phyloP scores from a whole-genome alignment of 1,140 invertebrate genomes.

The Aplysia californica region DNA sequence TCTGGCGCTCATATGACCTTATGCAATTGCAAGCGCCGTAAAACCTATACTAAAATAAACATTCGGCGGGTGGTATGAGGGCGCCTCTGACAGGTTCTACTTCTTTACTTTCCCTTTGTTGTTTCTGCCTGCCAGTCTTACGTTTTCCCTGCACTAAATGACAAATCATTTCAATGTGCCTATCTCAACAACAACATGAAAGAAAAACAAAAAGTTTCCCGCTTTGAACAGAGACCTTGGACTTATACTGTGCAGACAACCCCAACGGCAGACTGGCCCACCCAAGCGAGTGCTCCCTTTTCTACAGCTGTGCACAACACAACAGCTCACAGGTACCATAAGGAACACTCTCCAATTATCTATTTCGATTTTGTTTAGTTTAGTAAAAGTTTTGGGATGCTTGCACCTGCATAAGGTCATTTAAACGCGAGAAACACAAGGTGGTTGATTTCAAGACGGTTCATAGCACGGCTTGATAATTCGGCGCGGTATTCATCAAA shows the following conservation, averaged over 20 bases:
- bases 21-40: too few species aligned
- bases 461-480: neutral
- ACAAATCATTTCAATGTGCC: neutral
- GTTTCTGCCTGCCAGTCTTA: neutral
- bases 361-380: neutral
- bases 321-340: conserved; percentile 27
- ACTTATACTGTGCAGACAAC: conserved; percentile 38
- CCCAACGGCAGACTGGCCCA: conserved; percentile 34
- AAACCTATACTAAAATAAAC: too few species aligned
- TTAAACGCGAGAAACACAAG: too few species aligned
- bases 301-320: conserved; percentile 45
- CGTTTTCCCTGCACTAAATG: too few species aligned
- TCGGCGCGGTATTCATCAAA: neutral
- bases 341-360: neutral
- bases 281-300: conserved; percentile 41
- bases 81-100: neutral
- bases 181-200: neutral
- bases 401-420: too few species aligned
- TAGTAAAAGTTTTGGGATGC: too few species aligned
- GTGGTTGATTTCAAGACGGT: neutral
- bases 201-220: neutral
- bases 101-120: too few species aligned
- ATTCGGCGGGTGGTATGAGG: neutral
- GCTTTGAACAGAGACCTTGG: conserved; percentile 41
- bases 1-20: neutral